Conservation (phyloP, 2,113 vertebrate genomes). For the Haemorhous mexicanus region DNA sequence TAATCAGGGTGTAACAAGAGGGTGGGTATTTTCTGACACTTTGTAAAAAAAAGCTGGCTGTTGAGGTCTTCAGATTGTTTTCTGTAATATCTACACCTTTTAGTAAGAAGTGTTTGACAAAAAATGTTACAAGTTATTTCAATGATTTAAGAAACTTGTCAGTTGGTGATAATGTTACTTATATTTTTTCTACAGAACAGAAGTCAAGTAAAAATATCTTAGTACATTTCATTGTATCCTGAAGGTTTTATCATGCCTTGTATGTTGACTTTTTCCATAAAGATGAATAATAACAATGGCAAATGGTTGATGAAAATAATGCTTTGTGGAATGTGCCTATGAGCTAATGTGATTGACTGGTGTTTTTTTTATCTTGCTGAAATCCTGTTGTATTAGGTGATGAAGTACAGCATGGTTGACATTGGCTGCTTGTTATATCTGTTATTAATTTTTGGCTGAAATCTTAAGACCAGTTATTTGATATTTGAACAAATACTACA, state of each 20-base stretch:
- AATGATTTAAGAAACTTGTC: not conserved
- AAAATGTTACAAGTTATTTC: not conserved
- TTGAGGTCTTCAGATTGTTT: not conserved
- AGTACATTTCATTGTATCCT: not conserved
- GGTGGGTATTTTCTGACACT: not conserved
- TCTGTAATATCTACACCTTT: not conserved
- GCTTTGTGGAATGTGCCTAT: not conserved
- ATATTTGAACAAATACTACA: not conserved
- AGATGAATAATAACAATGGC: not conserved
- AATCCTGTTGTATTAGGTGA: not conserved
- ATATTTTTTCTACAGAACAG: not conserved
- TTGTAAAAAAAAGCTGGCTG: not conserved
- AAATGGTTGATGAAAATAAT: not conserved
- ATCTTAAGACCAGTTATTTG: not conserved
- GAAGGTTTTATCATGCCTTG: not conserved
- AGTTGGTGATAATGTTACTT: not conserved
- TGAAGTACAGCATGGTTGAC: not conserved
- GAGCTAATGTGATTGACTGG: not conserved
- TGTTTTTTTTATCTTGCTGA: not conserved
- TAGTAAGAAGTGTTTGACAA: not conserved
- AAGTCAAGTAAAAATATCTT: not conserved
- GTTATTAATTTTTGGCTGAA: not conserved
- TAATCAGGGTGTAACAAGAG: not conserved
- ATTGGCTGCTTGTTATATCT: not conserved
- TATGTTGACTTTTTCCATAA: not conserved